phyloP scores from a whole-genome alignment of 1,140 invertebrate genomes.

The Cheumatopsyche charites region DNA sequence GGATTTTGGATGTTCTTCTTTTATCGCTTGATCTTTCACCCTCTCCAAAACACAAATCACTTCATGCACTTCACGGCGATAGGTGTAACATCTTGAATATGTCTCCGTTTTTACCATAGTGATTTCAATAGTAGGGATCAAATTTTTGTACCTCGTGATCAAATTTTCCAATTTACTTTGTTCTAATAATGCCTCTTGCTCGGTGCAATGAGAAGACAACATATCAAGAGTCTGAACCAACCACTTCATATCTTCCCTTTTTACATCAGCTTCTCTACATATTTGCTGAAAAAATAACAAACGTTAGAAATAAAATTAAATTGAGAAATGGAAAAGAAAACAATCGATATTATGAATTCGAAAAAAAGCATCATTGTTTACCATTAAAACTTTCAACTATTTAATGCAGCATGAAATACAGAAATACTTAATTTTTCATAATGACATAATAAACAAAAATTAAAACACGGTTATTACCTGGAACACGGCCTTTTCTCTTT shows the following conservation, averaged over 20 bases:
- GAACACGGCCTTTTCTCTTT: slow-evolving; percentile 84
- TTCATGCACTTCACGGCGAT: slow-evolving; percentile 84
- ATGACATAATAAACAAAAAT: slow-evolving; percentile 24
- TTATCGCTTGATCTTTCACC: slow-evolving; percentile 74
- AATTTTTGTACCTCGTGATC: slow-evolving; percentile 84
- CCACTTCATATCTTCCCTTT: slow-evolving; percentile 94
- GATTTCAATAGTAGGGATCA: slow-evolving; percentile 90
- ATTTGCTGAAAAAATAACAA: slow-evolving; percentile 68
- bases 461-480: slow-evolving; percentile 67
- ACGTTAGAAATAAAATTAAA: slow-evolving; percentile 4
- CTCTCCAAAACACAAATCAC: slow-evolving; percentile 77
- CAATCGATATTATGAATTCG: too few species aligned
- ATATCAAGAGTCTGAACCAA: slow-evolving; percentile 88
- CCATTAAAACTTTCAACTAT: slow-evolving; percentile 65
- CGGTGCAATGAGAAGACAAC: slow-evolving; percentile 79
- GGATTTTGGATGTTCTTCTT: slow-evolving; percentile 70
- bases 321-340: slow-evolving; percentile 25
- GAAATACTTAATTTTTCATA: background rate
- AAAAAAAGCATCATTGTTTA: too few species aligned
- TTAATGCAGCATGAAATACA: slow-evolving; percentile 42
- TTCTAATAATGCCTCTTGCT: slow-evolving; percentile 77
- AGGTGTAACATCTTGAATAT: slow-evolving; percentile 90
- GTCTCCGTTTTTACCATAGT: slow-evolving; percentile 91
- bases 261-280: slow-evolving; percentile 86
- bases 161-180: slow-evolving; percentile 83